Evolutionary conservation across 2,797 vertebrate species (phyloP).

Genomic region (Pyrocephalus nanus): DNA sequence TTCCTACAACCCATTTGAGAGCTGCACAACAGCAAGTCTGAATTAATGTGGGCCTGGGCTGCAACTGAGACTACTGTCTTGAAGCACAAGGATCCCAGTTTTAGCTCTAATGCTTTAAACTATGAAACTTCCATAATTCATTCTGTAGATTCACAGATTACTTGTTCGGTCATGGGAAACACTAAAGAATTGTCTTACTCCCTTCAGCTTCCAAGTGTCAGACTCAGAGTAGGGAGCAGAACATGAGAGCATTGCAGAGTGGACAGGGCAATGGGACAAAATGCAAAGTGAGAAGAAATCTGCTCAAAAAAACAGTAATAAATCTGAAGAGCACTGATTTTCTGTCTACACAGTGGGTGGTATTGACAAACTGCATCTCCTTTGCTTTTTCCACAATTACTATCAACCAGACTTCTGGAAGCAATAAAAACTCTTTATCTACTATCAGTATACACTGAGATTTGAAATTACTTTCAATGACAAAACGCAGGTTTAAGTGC

Average conservation of each 20-base stretch:
- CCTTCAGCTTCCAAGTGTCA: background rate
- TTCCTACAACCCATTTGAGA: background rate
- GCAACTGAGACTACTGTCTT: background rate
- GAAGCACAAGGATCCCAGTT: background rate
- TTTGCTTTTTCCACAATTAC: conserved; percentile 24
- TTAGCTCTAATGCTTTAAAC: background rate
- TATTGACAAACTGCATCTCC: background rate
- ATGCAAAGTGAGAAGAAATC: background rate
- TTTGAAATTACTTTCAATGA: conserved; percentile 42
- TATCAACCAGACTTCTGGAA: background rate
- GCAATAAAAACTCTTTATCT: conserved; percentile 13
- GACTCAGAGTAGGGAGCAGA: background rate
- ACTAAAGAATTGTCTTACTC: background rate
- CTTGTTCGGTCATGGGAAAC: background rate
- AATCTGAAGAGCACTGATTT: background rate
- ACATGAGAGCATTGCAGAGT: accelerated
- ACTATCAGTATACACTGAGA: background rate
- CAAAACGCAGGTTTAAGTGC: conserved; percentile 4
- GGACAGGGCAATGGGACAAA: background rate
- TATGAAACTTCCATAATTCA: background rate
- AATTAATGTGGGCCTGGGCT: background rate
- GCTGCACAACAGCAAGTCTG: background rate
- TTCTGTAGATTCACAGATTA: background rate
- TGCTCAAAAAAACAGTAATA: conserved; percentile 13
- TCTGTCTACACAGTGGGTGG: background rate